These are phyloP conservation scores for Geophilus truncorum DNA, from an alignment of 2,888 invertebrate genomes.

Conservation along the genomic window DNA sequence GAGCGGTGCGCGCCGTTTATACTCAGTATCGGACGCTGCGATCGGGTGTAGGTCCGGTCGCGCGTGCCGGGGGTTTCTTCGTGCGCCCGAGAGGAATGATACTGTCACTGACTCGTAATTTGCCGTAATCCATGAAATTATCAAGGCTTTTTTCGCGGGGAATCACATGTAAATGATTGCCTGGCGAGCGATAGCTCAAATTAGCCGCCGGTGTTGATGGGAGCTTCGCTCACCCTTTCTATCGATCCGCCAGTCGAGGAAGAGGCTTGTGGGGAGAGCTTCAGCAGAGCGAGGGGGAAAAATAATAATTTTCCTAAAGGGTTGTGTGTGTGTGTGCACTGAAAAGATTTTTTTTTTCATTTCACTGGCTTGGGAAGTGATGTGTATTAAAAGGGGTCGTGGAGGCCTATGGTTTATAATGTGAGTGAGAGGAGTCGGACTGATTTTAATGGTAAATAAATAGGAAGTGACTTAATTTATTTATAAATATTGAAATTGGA, in stretches of 20 bases:
- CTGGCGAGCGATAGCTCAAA: conserved; percentile 31
- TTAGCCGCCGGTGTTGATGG: conserved; percentile 28
- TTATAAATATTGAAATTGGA: neutral
- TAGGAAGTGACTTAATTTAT: neutral
- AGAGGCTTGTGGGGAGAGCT: neutral
- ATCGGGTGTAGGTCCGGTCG: conserved; percentile 12
- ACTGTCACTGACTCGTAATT: conserved; percentile 35
- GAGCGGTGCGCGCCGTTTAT: neutral
- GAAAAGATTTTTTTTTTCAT: neutral
- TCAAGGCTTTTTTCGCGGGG: conserved; percentile 20
- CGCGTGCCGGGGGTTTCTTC: neutral
- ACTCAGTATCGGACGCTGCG: conserved; percentile 4
- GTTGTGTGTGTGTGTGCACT: neutral
- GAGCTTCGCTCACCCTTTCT: conserved; percentile 4
- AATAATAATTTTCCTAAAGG: conserved; percentile 7
- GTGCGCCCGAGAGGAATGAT: conserved; percentile 23
- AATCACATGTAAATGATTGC: conserved; percentile 35
- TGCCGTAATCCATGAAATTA: conserved; percentile 35
- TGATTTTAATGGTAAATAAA: neutral
- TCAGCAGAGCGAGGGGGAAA: neutral
- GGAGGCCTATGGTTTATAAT: neutral
- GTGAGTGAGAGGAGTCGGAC: neutral
- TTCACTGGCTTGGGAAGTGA: neutral
- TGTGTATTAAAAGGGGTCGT: neutral
- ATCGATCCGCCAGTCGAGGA: neutral